Evolutionary conservation across 1,140 invertebrate genomes (phyloP), one percentile per base, ranked within the genome.

Genomic region (Cherax quadricarinatus): DNA sequence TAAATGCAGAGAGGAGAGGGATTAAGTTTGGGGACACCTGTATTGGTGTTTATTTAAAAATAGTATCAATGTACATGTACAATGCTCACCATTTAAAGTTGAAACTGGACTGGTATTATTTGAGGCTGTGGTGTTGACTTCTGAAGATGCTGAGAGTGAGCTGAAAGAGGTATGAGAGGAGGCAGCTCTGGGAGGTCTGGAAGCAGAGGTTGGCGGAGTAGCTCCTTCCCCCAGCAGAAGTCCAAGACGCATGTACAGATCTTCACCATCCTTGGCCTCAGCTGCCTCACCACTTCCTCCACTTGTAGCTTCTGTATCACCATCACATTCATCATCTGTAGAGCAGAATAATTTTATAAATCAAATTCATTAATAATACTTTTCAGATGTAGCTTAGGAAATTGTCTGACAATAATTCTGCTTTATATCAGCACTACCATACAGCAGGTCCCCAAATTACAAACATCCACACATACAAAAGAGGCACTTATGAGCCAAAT

Each of bases 31-130:
- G 30, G 30, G 30, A 1, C 30, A 41, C 30, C 30, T 41, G 30
- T 41, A 41, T 41, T 41, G 30, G 30, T 41, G 30, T 2, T 41
- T 41, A 41, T 41, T 41, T 41, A 41, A 41, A 41, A 41, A 41
- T 41, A 41, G 2, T 41, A 41, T 41, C 30, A 41, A 41, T 41
- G 30, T 41, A 41, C 30, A 41, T 41, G 30, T 41, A 57, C 9
- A 78, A 90, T n/a, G 80, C n/a, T 95, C 95, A 94, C 97, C 97
- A 24, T 98, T 98, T 16, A 98, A 95, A 0, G 98, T 98, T 10
- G 98, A 98, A 90, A 98, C 97, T 30, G 98, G 98, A 95, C 98
- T 98, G 7, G 97, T 98, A 93, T 98, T 98, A 79, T 97, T 97
- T 1, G 97, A 97, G 3, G 97, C 96, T 85, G 98, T 97, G 83